Evolutionary conservation across 2,797 vertebrate genomes (phyloP).

Genomic region (Gallinago stenura): DNA sequence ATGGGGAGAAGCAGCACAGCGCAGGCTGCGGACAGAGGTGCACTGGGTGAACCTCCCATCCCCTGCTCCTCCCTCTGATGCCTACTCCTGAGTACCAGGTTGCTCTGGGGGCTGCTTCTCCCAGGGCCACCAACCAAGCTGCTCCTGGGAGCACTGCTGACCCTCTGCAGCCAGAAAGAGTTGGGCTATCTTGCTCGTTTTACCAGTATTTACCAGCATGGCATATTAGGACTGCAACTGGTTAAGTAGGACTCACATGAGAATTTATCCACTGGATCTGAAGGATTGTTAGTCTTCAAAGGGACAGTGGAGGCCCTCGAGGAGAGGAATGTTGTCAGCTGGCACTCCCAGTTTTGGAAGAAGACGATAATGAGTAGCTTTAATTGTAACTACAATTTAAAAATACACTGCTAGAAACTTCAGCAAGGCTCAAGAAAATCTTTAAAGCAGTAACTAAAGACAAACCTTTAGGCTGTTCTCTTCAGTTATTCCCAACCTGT

Average conservation of each 20-base stretch:
- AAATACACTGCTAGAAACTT: background rate
- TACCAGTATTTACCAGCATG: background rate
- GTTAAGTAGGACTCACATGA: background rate
- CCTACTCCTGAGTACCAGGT: background rate
- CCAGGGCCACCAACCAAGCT: background rate
- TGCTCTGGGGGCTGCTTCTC: background rate
- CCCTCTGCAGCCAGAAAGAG: background rate
- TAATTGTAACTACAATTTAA: background rate
- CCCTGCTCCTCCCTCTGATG: background rate
- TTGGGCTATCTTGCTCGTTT: background rate
- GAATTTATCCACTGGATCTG: background rate
- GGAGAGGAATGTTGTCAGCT: background rate
- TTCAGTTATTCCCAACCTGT: conserved; percentile 33
- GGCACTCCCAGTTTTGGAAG: background rate
- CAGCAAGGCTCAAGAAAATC: background rate
- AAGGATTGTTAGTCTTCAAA: background rate
- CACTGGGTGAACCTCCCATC: background rate
- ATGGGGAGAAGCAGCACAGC: background rate
- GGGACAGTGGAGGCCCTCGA: background rate
- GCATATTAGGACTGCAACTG: background rate
- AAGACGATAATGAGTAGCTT: background rate
- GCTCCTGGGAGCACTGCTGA: background rate
- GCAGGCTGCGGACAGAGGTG: background rate
- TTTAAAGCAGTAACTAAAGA: conserved; percentile 7
- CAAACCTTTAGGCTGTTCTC: background rate